These are phyloP conservation scores for Corythornis madagascariensis DNA, from an alignment of 2,113 vertebrate genomes.

Conservation along the genomic window DNA sequence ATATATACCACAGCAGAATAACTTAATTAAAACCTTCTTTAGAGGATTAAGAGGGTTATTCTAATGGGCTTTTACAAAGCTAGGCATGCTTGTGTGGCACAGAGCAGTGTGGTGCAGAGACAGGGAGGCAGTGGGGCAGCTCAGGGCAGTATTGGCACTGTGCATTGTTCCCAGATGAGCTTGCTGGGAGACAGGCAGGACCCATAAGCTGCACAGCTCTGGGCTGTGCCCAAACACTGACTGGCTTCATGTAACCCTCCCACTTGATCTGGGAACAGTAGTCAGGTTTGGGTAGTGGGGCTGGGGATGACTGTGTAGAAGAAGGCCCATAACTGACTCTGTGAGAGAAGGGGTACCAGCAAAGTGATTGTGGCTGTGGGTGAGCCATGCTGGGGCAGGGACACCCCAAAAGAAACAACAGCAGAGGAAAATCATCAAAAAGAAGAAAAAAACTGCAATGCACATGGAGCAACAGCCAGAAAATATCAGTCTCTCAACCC, in stretches of 20 bases:
- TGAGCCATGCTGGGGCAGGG: not conserved
- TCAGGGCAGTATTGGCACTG: rapidly evolving
- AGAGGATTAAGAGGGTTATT: slow-evolving; percentile 16
- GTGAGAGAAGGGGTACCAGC: not conserved
- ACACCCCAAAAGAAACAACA: not conserved
- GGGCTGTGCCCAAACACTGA: not conserved
- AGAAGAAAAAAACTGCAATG: not conserved
- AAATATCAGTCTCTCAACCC: not conserved
- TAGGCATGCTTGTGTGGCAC: rapidly evolving
- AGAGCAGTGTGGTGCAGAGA: not conserved
- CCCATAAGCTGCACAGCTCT: rapidly evolving
- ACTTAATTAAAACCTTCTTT: slow-evolving; percentile 49
- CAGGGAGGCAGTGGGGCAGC: not conserved
- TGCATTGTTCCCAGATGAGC: rapidly evolving
- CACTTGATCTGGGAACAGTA: not conserved
- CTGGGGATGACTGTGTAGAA: not conserved
- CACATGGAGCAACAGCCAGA: not conserved
- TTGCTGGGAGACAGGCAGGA: not conserved
- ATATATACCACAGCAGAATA: not conserved
- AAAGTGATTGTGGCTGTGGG: not conserved
- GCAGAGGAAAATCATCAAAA: not conserved
- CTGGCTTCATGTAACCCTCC: rapidly evolving
- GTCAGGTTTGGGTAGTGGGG: not conserved
- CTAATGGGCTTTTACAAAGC: not conserved
- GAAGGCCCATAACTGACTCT: not conserved